Evolutionary conservation across 2,797 vertebrate species (phyloP).

Genomic region (Poeciliopsis gracilis): DNA sequence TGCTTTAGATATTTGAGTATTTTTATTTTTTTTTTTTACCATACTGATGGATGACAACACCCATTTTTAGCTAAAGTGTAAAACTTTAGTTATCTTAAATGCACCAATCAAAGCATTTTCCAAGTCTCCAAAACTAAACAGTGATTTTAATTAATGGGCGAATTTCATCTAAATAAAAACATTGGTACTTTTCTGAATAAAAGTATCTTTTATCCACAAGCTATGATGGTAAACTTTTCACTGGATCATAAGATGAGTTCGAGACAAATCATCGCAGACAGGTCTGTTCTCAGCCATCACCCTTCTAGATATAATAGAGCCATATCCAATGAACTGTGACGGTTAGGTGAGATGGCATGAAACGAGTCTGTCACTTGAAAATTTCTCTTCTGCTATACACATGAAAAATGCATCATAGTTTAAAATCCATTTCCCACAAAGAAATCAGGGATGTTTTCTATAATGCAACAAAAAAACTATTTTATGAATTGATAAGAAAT

Average conservation of each 20-base stretch:
- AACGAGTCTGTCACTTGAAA: neutral
- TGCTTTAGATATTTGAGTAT: neutral
- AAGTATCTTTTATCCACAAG: neutral
- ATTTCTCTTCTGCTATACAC: neutral
- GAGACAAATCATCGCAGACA: neutral
- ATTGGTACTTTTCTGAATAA: neutral
- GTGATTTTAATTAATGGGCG: neutral
- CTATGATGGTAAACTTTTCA: neutral
- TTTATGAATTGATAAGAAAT: neutral
- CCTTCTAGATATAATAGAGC: neutral
- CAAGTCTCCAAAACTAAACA: neutral
- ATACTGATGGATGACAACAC: no score
- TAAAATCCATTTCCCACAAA: neutral
- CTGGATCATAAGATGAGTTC: neutral
- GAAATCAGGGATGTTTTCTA: neutral
- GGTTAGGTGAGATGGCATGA: neutral
- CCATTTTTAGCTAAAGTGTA: no score
- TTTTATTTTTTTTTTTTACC: no score
- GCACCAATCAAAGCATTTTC: neutral
- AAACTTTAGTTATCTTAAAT: neutral
- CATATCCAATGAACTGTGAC: neutral
- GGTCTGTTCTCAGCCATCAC: neutral
- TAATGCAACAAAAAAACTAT: neutral
- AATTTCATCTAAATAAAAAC: neutral
- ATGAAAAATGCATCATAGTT: neutral